Base-by-base conservation (phyloP, 2,113 vertebrate genomes). In the Pomatorhinus ruficollis region DNA sequence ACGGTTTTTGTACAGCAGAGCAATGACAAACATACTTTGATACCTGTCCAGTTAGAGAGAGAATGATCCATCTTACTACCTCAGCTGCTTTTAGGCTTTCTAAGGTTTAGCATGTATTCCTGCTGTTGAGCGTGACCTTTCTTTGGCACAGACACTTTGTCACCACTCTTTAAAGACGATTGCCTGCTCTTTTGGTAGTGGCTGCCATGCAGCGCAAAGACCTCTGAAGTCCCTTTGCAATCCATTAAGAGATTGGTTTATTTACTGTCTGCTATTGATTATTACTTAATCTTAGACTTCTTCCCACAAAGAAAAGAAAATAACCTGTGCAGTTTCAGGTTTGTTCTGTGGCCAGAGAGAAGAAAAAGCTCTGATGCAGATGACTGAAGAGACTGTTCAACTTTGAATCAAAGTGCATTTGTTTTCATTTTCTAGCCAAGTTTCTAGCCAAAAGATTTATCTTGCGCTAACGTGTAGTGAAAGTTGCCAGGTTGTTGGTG, bases 231-330 rank as follows among this genome's bases (percentile, higher is more conserved):
- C 79, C 28, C 76, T 76, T 85, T 93, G 37, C 59, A 88, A 88
- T 83, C 50, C 64, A 76, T 87, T 85, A 77, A 86, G 47, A 85
- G 47, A 83, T 95, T 77, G 79, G 63, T 88, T 94, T 93, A 86
- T 94, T 92, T 90, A 87, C 78, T 72, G 57, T 60, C 63, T 87
- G 70, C 42, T 93, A 86, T 93, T 91, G 89, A 94, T 93, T 95
- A 96, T 96, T 93, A 82, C 66, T 96, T 95, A 78, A 79, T 95
- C 69, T 89, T 76, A 87, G n/a, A 40, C 54, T 76, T 85, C 40
- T 83, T 87, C 45, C 63, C 53, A 93, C 54, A 76, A 80, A 71
- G 54, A 86, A 93, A 91, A 93, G 50, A 49, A 79, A 83, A 85
- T 39, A 47, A 82, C 82, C 59, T 87, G 31, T 65, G 16, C 45